Conservation (phyloP, 1,140 invertebrate species). For the Lepidotrigona ventralis region DNA sequence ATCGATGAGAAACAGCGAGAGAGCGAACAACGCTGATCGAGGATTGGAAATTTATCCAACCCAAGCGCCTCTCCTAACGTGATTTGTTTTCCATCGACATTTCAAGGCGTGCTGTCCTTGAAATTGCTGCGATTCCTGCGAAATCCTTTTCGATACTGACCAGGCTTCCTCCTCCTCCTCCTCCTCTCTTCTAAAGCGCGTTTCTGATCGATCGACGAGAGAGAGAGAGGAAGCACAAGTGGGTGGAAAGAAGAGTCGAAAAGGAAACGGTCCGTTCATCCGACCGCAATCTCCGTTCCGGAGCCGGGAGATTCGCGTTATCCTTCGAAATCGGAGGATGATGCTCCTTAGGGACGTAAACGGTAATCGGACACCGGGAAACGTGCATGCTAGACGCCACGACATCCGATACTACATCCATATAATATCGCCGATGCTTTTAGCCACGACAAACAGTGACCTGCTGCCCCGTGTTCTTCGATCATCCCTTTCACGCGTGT, state of each 20-base stretch:
- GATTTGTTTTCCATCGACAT: neutral
- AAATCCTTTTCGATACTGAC: neutral
- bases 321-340: constrained; percentile 52
- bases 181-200: neutral
- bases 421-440: constrained; percentile 63
- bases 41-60: neutral
- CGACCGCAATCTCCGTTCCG: constrained; percentile 39
- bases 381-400: constrained; percentile 30
- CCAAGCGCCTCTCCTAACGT: neutral
- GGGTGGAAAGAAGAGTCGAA: constrained; percentile 11
- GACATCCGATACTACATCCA: constrained; percentile 49
- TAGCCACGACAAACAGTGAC: constrained; percentile 54
- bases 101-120: neutral
- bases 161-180: too few relatives aligned
- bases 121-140: constrained; percentile 20
- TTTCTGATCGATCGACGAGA: constrained; percentile 2
- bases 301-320: constrained; percentile 22
- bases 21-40: neutral
- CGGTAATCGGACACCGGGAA: constrained; percentile 51
- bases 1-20: neutral
- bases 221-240: neutral
- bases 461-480: constrained; percentile 31
- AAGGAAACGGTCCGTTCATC: constrained; percentile 39
- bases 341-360: constrained; percentile 39
- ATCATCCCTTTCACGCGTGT: constrained; percentile 1